Percentiles rank a stretch among this genome's conserved stretches.
Evolutionary conservation across 2,113 vertebrate species (phyloP).

Genomic region (Gorsachius goisagi): DNA sequence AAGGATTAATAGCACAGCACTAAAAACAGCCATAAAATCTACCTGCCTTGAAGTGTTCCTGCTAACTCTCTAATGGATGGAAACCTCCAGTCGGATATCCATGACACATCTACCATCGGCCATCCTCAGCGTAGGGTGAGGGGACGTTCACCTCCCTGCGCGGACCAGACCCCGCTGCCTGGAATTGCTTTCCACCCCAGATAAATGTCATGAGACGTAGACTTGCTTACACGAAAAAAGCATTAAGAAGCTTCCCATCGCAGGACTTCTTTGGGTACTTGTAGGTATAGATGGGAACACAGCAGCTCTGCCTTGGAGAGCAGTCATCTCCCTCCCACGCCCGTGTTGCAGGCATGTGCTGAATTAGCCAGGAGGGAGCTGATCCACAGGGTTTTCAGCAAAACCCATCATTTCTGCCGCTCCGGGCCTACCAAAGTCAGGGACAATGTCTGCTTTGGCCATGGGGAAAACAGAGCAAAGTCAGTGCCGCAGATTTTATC

Average conservation of each 20-base stretch:
- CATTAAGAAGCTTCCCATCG: background rate
- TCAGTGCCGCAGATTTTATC: background rate
- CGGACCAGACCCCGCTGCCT: background rate
- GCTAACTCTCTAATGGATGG: accelerated
- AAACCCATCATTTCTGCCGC: accelerated
- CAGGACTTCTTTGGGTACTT: background rate
- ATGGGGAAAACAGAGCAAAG: background rate
- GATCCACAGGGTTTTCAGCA: accelerated
- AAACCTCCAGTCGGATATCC: accelerated
- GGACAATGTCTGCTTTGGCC: background rate
- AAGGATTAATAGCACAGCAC: constrained; percentile 1
- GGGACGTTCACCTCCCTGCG: background rate
- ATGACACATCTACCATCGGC: accelerated
- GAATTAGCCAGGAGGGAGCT: background rate
- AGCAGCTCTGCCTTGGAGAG: background rate
- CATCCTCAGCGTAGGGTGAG: background rate
- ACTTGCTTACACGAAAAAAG: background rate
- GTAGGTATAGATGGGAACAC: accelerated
- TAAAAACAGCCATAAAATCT: background rate
- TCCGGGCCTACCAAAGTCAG: background rate
- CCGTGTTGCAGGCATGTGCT: accelerated
- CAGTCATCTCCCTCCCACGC: accelerated
- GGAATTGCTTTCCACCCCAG: background rate
- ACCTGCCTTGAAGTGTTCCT: background rate
- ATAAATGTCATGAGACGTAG: accelerated